Percentiles rank a stretch among this genome's conserved stretches.
Conservation (phyloP, 2,888 invertebrate species). For the Lumbricus terrestris region DNA sequence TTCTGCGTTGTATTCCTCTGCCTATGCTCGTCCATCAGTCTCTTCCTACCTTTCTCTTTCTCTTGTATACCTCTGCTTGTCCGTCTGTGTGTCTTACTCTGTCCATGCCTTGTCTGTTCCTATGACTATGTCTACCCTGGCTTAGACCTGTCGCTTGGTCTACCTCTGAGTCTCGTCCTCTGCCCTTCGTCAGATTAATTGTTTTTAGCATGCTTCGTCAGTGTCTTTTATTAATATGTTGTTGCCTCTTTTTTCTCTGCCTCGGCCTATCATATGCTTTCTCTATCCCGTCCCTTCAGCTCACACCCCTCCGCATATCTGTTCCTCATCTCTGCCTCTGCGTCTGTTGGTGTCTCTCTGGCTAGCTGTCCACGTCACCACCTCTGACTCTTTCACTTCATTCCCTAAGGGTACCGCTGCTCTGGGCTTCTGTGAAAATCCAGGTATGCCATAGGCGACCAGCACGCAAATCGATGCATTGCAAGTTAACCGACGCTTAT, state of each 20-base stretch:
- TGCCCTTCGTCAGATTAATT: background rate
- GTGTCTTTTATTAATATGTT: background rate
- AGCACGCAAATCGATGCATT: no score
- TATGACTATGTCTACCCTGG: no score
- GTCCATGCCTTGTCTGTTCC: no score
- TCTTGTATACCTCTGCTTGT: no score
- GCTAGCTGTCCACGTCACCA: background rate
- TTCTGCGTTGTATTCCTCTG: no score
- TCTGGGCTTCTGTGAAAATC: background rate
- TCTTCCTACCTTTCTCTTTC: no score
- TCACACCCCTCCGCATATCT: background rate
- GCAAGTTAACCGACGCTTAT: background rate
- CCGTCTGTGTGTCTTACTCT: no score
- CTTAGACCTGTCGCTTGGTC: no score
- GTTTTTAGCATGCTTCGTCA: background rate
- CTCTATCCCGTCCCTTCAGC: background rate
- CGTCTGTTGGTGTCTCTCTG: background rate
- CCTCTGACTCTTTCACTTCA: background rate
- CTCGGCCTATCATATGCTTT: background rate
- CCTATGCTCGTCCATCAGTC: no score
- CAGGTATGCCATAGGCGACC: background rate
- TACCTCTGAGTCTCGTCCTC: background rate
- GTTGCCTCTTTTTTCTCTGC: background rate
- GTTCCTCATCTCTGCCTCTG: background rate
- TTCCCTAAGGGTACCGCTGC: background rate